Conservation (phyloP, 2,797 vertebrate species). For the Oreortyx pictus region DNA sequence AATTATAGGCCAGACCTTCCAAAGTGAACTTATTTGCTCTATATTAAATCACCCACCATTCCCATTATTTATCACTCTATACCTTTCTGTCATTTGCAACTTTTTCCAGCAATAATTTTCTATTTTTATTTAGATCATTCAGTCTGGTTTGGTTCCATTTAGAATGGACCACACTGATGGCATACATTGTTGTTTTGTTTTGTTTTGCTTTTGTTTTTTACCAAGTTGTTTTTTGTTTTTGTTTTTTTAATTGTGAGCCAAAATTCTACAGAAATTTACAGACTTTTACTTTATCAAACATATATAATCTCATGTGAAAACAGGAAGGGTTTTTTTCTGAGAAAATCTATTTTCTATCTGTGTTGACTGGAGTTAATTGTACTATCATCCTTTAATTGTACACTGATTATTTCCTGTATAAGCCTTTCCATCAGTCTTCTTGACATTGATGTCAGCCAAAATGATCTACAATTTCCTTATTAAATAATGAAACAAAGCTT, state of each 20-base stretch:
- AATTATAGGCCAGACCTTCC: neutral
- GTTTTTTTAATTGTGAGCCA: neutral
- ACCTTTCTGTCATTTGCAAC: neutral
- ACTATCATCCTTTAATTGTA: conserved; percentile 68
- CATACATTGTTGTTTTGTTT: neutral
- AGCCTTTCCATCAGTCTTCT: conserved; percentile 63
- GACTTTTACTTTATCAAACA: conserved; percentile 3
- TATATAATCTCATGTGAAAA: conserved; percentile 4
- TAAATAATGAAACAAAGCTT: conserved; percentile 55
- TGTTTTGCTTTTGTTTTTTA: neutral
- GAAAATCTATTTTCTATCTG: conserved; percentile 11
- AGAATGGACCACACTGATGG: neutral
- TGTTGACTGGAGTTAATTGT: conserved; percentile 51
- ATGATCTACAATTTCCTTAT: conserved; percentile 65
- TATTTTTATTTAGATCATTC: neutral
- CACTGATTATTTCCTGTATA: conserved; percentile 63
- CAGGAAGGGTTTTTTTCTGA: neutral
- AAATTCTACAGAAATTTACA: neutral
- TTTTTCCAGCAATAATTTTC: neutral
- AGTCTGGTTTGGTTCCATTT: neutral
- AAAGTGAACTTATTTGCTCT: neutral
- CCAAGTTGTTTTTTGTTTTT: neutral
- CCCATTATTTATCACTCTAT: neutral
- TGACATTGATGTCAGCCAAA: conserved; percentile 58
- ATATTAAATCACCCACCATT: neutral